Evolutionary conservation across 1,140 invertebrate genomes (phyloP).

Genomic region (Procambarus clarkii): DNA sequence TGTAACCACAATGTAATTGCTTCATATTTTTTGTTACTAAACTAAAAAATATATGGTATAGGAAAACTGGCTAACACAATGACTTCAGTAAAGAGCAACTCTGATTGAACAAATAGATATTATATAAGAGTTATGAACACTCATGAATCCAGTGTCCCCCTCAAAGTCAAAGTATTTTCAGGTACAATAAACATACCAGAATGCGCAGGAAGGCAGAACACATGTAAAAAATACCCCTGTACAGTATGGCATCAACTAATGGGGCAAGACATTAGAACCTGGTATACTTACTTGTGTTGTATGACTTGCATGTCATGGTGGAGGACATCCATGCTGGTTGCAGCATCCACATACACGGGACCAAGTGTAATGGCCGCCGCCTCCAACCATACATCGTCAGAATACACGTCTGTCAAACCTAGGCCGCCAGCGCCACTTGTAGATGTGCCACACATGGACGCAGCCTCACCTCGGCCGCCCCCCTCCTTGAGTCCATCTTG

Average conservation of each 20-base stretch:
- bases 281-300: conserved; percentile 60
- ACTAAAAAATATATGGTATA: no score
- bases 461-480: conserved; percentile 36
- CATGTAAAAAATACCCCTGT: no score
- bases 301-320: conserved; percentile 67
- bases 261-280: background rate
- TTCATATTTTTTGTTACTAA: no score
- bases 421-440: conserved; percentile 40
- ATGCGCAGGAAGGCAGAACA: background rate
- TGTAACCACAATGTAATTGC: no score
- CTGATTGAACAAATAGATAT: no score
- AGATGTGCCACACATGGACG: conserved; percentile 55
- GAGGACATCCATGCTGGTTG: conserved; percentile 80
- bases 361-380: conserved; percentile 93
- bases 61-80: no score
- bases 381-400: conserved; percentile 86
- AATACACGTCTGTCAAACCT: conserved; percentile 23
- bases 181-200: background rate
- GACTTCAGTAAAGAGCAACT: no score
- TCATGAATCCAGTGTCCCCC: no score
- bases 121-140: no score
- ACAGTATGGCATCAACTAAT: no score
- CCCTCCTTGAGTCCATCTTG: conserved; percentile 35
- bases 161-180: no score
- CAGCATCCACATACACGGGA: conserved; percentile 94